These are phyloP conservation scores for Progne subis DNA, from an alignment of 2,113 vertebrate genomes.

Conservation along the genomic window DNA sequence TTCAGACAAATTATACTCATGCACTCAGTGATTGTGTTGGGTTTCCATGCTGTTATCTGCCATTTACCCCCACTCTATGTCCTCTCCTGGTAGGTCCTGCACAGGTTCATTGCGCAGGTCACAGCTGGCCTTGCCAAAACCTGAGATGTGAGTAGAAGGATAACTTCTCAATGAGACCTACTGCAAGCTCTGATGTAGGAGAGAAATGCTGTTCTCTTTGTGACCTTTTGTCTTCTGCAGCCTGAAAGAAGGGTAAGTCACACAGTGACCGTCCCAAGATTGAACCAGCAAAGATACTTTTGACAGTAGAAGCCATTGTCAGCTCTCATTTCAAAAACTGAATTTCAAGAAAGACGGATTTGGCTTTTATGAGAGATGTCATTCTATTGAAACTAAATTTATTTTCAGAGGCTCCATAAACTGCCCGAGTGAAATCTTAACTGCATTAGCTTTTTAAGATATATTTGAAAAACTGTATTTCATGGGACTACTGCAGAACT, in stretches of 20 bases:
- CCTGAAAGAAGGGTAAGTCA: background rate
- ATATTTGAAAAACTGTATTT: conserved; percentile 43
- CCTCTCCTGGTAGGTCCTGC: background rate
- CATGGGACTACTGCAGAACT: conserved; percentile 29
- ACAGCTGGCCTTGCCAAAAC: background rate
- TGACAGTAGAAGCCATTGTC: conserved; percentile 45
- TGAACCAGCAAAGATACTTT: conserved; percentile 28
- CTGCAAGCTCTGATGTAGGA: background rate
- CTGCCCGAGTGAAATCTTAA: conserved; percentile 49
- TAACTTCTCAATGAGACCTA: background rate
- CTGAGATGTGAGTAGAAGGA: background rate
- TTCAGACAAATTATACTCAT: background rate
- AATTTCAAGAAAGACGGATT: conserved; percentile 57
- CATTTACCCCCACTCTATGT: background rate
- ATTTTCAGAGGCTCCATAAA: conserved; percentile 62
- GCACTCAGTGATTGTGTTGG: background rate
- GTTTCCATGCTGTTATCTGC: background rate
- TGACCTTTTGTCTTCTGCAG: conserved; percentile 5
- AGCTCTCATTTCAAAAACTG: conserved; percentile 55
- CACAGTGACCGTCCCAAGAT: background rate
- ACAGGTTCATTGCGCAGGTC: background rate
- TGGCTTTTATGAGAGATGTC: conserved; percentile 62
- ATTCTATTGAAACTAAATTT: conserved; percentile 67
- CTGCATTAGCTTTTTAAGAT: conserved; percentile 66
- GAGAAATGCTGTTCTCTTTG: background rate